Percentiles rank a stretch among this genome's conserved stretches.
Evolutionary conservation across 23 tunicate genomes (phyloP).

Genomic region (Diplosoma virens): DNA sequence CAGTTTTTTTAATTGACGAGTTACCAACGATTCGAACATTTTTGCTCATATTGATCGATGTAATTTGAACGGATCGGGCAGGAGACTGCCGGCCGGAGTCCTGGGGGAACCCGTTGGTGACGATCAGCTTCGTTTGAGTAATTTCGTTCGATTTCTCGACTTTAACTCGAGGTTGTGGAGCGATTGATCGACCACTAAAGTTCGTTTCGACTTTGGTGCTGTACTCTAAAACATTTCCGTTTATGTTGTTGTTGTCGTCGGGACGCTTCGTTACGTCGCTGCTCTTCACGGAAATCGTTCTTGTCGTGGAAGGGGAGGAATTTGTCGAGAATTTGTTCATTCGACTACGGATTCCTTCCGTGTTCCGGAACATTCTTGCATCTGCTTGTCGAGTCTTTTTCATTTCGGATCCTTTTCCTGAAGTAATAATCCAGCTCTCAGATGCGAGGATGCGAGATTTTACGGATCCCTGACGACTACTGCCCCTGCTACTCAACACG

Average conservation of each 20-base stretch:
- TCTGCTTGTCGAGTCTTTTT: slow-evolving; percentile 37
- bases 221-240: neutral
- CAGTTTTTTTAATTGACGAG: too few species aligned
- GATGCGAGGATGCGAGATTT: slow-evolving; percentile 65
- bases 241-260: slow-evolving; percentile 14
- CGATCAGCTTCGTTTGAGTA: too few species aligned
- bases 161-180: too few species aligned
- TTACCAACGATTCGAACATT: too few species aligned
- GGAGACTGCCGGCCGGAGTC: too few species aligned
- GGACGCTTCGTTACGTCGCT: neutral
- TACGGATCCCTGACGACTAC: slow-evolving; percentile 46
- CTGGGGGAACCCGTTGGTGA: too few species aligned
- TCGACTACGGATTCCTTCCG: slow-evolving; percentile 59
- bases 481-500: slow-evolving; percentile 34
- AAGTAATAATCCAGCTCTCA: slow-evolving; percentile 6
- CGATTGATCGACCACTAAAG: too few species aligned
- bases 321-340: slow-evolving; percentile 51
- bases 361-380: slow-evolving; percentile 25
- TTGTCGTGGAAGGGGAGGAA: neutral
- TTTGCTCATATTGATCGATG: too few species aligned
- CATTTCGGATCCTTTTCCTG: neutral
- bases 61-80: too few species aligned
- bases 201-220: too few species aligned
- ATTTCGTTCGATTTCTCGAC: too few species aligned
- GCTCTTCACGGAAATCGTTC: neutral